Evolutionary conservation across 2,797 vertebrate species (phyloP).

Genomic region (Halcyon chelicuti): DNA sequence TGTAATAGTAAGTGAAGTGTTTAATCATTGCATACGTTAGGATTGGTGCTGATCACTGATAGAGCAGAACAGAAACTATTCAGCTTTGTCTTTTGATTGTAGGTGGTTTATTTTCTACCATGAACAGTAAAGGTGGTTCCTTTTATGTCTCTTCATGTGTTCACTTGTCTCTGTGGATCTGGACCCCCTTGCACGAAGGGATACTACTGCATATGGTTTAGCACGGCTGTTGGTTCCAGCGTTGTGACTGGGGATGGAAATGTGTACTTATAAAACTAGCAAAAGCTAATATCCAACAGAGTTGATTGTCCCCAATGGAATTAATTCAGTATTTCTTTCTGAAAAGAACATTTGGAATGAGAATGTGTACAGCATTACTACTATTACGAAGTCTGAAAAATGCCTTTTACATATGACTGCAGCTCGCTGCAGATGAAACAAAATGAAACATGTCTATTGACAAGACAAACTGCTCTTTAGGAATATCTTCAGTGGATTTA

Average conservation of each 20-base stretch:
- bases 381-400: neutral
- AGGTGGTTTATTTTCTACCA: neutral
- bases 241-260: neutral
- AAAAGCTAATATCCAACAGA: neutral
- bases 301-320: neutral
- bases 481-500: neutral
- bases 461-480: neutral
- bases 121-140: neutral
- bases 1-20: neutral
- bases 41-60: neutral
- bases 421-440: neutral
- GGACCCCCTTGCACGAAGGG: neutral
- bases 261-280: neutral
- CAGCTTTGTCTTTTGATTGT: neutral
- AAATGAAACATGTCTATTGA: neutral
- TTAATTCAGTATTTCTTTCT: neutral
- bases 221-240: neutral
- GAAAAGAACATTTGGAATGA: neutral
- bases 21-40: neutral
- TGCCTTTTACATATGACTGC: neutral
- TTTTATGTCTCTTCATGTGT: neutral
- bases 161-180: neutral
- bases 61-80: neutral
- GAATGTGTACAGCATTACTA: neutral
- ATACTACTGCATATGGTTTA: neutral